Conservation (phyloP, 2,797 vertebrate genomes). For the Peromyscus aztecus region DNA sequence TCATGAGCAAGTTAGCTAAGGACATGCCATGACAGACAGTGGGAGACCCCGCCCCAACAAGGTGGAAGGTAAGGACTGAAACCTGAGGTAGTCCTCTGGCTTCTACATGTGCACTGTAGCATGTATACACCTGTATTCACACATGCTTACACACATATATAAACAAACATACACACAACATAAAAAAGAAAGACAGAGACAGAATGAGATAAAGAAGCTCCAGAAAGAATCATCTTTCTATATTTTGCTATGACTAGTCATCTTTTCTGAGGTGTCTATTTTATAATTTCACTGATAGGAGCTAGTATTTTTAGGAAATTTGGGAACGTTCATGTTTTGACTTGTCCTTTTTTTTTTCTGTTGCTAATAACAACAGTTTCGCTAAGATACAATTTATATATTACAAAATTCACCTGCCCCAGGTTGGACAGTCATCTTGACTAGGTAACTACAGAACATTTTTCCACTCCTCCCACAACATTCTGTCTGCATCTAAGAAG, state of each 20-base stretch:
- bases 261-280: not conserved
- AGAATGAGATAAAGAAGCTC: not conserved
- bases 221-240: not conserved
- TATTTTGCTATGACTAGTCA: not conserved
- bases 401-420: not conserved
- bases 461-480: not conserved
- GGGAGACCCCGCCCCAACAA: not conserved
- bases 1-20: not conserved
- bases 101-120: no score
- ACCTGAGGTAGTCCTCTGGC: not conserved
- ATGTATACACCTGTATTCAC: not conserved
- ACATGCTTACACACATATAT: not conserved
- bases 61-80: not conserved
- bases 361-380: not conserved
- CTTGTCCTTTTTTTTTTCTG: not conserved
- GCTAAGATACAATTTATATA: conserved; percentile 12
- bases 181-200: not conserved
- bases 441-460: not conserved
- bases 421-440: not conserved
- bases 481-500: not conserved
- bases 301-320: not conserved
- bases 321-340: not conserved
- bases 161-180: not conserved
- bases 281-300: not conserved
- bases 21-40: not conserved